Evolutionary conservation across 2,113 vertebrate species (phyloP).

Genomic region (Nymphicus hollandicus): DNA sequence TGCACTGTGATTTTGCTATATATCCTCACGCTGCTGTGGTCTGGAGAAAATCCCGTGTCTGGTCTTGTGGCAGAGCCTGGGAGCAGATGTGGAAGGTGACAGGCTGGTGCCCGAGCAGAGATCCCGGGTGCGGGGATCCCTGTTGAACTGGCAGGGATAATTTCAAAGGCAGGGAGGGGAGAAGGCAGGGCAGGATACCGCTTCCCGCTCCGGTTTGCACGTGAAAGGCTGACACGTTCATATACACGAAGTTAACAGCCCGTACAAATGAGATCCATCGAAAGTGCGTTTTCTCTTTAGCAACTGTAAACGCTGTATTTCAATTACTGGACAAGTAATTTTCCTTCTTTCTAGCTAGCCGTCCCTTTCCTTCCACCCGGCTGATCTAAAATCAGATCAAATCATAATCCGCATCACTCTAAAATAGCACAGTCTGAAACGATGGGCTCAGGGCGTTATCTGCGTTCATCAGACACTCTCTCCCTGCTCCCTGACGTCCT

Average conservation of each 20-base stretch:
- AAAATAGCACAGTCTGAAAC: neutral
- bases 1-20: fast-evolving
- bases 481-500: neutral
- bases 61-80: neutral
- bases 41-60: neutral
- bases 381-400: neutral
- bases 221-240: neutral
- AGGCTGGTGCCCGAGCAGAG: neutral
- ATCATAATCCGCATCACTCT: neutral
- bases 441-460: neutral
- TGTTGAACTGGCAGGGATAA: fast-evolving
- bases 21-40: neutral
- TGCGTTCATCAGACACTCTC: neutral
- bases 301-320: neutral
- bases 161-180: neutral
- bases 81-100: neutral
- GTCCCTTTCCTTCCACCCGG: neutral
- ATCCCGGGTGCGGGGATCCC: neutral
- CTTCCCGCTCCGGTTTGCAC: neutral
- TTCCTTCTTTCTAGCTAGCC: neutral
- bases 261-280: fast-evolving
- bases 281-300: neutral
- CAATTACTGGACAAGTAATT: neutral
- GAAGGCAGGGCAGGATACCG: neutral
- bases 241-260: neutral